Percentiles rank a stretch among this genome's conserved stretches.
phyloP scores from a whole-genome alignment of 1,140 invertebrate genomes.

The Bilobella aurantiaca region DNA sequence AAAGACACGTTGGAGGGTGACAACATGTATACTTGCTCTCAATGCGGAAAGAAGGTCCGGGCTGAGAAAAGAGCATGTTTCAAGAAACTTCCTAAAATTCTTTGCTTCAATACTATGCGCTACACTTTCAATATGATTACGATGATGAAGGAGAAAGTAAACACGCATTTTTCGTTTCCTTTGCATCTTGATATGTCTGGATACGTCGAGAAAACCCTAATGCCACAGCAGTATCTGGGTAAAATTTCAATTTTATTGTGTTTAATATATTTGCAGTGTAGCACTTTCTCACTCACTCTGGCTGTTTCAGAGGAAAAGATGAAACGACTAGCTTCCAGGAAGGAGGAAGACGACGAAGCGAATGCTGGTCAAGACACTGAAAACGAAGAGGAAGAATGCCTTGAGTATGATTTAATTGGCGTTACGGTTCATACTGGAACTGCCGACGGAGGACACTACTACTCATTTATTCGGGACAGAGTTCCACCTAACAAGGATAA shows the following conservation, averaged over 20 bases:
- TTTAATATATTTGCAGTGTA: conserved; percentile 9
- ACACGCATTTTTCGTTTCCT: conserved; percentile 95
- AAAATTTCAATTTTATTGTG: conserved; percentile 4
- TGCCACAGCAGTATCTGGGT: conserved; percentile 70
- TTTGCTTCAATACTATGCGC: conserved; percentile 96
- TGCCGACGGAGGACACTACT: conserved; percentile 92
- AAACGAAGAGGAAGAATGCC: conserved; percentile 46
- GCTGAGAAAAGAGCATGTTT: conserved; percentile 90
- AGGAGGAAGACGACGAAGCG: conserved; percentile 39
- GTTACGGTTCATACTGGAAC: conserved; percentile 94
- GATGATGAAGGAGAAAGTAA: conserved; percentile 93
- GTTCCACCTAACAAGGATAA: conserved; percentile 63
- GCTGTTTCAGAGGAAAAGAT: conserved; percentile 45
- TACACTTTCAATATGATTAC: conserved; percentile 97
- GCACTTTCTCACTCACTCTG: conserved; percentile 17
- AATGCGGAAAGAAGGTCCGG: conserved; percentile 85
- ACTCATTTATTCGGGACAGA: conserved; percentile 82
- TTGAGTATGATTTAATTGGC: conserved; percentile 83
- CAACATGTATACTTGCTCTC: conserved; percentile 94
- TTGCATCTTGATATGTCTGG: conserved; percentile 83
- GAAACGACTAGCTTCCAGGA: conserved; percentile 41
- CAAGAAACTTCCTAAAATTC: conserved; percentile 79
- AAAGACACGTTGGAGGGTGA: conserved; percentile 93
- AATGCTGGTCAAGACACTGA: conserved; percentile 26
- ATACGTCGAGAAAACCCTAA: conserved; percentile 86